Base-by-base conservation (phyloP, 1,140 invertebrate species). In the Lasaia peninsularis region DNA sequence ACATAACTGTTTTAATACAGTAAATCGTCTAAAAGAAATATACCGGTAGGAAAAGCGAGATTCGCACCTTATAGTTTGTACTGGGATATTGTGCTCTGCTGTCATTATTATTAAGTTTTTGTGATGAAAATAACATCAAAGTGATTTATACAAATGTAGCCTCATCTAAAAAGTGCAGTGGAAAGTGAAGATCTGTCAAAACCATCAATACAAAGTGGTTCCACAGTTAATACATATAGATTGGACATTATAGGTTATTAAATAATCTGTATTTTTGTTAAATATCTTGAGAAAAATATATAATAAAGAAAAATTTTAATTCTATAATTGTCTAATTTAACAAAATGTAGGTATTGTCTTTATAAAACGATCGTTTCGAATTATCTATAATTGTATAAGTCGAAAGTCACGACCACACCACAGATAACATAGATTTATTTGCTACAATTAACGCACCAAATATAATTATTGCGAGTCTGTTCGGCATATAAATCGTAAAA, bases 1-100 rank as follows among this genome's bases (percentile, higher is more conserved):
- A 89, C 82, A 83, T 84, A 88, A 86, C 75, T 84, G 81, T 80
- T 75, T 80, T 73, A 67, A 67, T 78, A 80, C 70, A 77, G 75
- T 78, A 66, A 73, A 73, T 79, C 76, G 75, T 78, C 72, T 88
- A 75, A 86, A 85, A 75, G 69, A 78, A 86, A 77, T 79, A 71
- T 71, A 69, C 65, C 62, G 62, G 62, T 54, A 40, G 52, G 56
- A 20, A 56, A 21, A 55, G 50, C 40, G 63, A 60, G 34, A 40
- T 57, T 67, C 66, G 59, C 58, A 65, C 31, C 50, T 72, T 35
- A 53, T 71, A 68, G 58, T 84, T 83, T 85, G 82, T 88, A 86
- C 80, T 83, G 75, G 79, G 71, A 34, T 73, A 77, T 69, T 78
- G 81, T 88, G 85, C 85, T 88, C 83, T 86, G 85, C 74, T 66